These are phyloP conservation scores for Drosophila subsilvestris DNA, from an alignment of 2,888 invertebrate species.

Conservation along the genomic window DNA sequence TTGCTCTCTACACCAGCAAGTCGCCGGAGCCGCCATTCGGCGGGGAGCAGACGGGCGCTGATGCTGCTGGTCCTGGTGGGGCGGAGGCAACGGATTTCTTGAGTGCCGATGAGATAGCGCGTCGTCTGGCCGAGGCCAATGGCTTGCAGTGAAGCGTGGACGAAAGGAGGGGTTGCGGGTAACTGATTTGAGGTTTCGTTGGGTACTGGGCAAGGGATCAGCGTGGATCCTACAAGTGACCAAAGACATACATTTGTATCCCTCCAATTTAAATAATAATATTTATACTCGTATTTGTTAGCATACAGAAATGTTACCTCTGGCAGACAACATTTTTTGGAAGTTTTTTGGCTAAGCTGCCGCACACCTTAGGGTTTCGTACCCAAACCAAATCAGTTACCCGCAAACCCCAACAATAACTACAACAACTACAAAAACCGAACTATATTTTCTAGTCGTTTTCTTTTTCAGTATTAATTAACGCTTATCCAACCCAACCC, in stretches of 20 bases:
- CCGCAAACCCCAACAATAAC: not conserved
- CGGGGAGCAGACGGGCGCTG: slow-evolving; percentile 84
- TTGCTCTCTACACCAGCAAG: slow-evolving; percentile 93
- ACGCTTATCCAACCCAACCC: slow-evolving; percentile 4
- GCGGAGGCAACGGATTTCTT: slow-evolving; percentile 90
- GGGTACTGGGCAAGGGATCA: no score
- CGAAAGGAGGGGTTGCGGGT: not conserved
- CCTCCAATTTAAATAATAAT: not conserved
- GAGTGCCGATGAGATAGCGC: slow-evolving; percentile 84
- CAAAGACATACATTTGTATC: not conserved
- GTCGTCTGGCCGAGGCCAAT: slow-evolving; percentile 81
- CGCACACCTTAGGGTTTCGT: not conserved
- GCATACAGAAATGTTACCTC: not conserved
- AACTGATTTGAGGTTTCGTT: slow-evolving; percentile 7
- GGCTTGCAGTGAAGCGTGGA: slow-evolving; percentile 68
- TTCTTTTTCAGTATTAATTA: slow-evolving; percentile 71
- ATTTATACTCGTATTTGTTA: no score
- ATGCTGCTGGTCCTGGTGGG: slow-evolving; percentile 86
- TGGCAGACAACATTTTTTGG: not conserved
- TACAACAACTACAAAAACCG: slow-evolving; percentile 1
- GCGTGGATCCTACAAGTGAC: not conserved
- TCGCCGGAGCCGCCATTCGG: slow-evolving; percentile 88
- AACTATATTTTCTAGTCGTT: slow-evolving; percentile 66
- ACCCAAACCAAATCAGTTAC: slow-evolving; percentile 12
- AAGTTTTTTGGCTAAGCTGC: not conserved